Conservation (phyloP, 2,797 vertebrate genomes). For the Tragopan temminckii region DNA sequence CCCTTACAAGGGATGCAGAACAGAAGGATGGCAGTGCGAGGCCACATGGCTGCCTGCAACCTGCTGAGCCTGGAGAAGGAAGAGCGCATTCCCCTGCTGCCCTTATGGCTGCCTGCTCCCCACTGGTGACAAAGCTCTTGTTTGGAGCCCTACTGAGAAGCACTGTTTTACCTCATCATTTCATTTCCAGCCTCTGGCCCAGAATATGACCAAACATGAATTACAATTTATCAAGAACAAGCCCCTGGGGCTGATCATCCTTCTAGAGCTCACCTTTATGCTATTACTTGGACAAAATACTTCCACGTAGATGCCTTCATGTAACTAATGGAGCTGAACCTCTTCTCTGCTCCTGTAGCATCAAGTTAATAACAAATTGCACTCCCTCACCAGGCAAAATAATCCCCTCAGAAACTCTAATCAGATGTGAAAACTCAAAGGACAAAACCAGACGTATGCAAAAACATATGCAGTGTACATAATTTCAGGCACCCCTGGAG, state of each 20-base stretch:
- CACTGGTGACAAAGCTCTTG: accelerated
- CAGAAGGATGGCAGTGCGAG: background rate
- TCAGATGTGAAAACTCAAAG: background rate
- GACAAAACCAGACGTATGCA: background rate
- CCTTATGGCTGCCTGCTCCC: background rate
- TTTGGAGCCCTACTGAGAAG: background rate
- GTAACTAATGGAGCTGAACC: background rate
- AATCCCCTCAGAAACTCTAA: background rate
- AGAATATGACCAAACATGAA: background rate
- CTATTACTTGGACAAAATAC: background rate
- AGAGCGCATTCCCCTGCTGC: background rate
- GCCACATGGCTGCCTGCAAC: background rate
- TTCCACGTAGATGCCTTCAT: background rate
- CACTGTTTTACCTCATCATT: background rate
- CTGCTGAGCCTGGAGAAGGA: background rate
- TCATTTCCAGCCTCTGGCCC: background rate
- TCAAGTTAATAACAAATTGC: background rate
- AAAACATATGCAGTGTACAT: background rate
- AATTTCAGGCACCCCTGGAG: background rate
- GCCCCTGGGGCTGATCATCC: background rate
- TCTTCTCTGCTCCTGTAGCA: background rate
- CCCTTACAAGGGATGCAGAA: background rate
- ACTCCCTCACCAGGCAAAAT: background rate
- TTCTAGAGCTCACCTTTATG: background rate
- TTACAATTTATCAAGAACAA: background rate